phyloP scores from a whole-genome alignment of 2,888 invertebrate genomes.

The Micoletzkya japonica region DNA sequence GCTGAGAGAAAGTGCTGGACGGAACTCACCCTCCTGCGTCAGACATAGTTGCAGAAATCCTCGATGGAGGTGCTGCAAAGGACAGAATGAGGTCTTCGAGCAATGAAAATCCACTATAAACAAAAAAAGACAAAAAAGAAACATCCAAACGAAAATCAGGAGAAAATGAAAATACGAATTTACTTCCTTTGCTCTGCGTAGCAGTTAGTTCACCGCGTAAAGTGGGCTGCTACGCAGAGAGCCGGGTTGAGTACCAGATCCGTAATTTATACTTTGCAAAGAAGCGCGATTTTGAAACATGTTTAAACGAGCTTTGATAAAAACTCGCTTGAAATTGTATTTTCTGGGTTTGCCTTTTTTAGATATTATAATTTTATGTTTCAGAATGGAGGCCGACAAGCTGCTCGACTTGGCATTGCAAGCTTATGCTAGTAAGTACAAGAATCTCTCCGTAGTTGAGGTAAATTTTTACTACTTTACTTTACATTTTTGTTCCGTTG shows the following conservation, averaged over 20 bases:
- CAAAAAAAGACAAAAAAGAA: background rate
- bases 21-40: conserved; percentile 43
- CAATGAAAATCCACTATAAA: background rate
- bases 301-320: background rate
- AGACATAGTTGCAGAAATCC: conserved; percentile 49
- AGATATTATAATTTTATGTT: background rate
- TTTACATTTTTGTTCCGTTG: background rate
- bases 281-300: background rate
- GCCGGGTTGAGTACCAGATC: background rate
- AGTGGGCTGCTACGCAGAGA: conserved; percentile 10
- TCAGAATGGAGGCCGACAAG: background rate
- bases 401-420: conserved; percentile 3
- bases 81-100: background rate
- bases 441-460: background rate
- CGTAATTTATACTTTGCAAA: background rate
- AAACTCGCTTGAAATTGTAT: background rate
- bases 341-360: background rate
- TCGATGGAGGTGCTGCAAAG: conserved; percentile 38
- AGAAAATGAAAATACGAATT: background rate
- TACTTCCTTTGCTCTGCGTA: background rate
- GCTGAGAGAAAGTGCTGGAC: background rate
- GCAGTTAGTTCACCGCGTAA: background rate
- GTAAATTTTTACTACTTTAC: background rate
- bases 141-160: background rate
- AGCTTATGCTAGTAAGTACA: background rate